Base-by-base conservation (phyloP, 2,113 vertebrate species). In the Melanerpes aurifrons region DNA sequence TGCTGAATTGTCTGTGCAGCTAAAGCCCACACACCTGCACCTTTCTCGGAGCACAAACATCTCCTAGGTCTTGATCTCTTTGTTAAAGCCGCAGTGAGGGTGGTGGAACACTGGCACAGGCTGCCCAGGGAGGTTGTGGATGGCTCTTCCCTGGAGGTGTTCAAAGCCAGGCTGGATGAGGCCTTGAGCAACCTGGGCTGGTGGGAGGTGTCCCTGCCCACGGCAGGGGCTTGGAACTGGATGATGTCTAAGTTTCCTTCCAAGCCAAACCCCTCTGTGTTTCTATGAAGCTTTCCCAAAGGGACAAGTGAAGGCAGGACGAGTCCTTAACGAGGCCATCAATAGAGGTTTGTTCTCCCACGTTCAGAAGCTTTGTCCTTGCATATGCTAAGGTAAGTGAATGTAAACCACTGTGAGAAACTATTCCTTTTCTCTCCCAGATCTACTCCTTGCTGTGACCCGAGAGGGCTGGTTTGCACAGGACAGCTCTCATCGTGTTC, bases 261-360 rank as follows among this genome's bases (percentile, higher is more conserved):
- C 48, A 50, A 50, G 21, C 21, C 48, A 50, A 22, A 50, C 10
- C 48, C 21, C 22, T 50, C 48, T 50, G 10, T 50, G 48, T 22
- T 50, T 21, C 20, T 53, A 24, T 24, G 50, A n/a, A 70, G 47
- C 48, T 86, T 25, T 77, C 57, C 50, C 57, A 43, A 28, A 43
- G 61, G 29, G 47, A 68, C 32, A 6, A 5, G 28, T 6, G n/a
- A 86, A 75, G 35, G 73, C n/a, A 72, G 31, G 10, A 15, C 45
- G 18, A 20, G 18, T 22, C 54, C 67, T 73, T 40, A 12, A 29
- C 5, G 21, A 32, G 35, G 31, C 18, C 31, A 40, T 26, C 28
- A 16, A 6, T 0, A 11, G 7, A 15, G 13, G 63, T 66, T n/a
- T 37, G 11, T 12, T 62, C 54, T 32, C 50, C 40, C 1, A 3